Percentiles rank a stretch among this genome's conserved stretches.
Evolutionary conservation across 2,888 invertebrate genomes (phyloP).

Genomic region (Eupithecia dodoneata): DNA sequence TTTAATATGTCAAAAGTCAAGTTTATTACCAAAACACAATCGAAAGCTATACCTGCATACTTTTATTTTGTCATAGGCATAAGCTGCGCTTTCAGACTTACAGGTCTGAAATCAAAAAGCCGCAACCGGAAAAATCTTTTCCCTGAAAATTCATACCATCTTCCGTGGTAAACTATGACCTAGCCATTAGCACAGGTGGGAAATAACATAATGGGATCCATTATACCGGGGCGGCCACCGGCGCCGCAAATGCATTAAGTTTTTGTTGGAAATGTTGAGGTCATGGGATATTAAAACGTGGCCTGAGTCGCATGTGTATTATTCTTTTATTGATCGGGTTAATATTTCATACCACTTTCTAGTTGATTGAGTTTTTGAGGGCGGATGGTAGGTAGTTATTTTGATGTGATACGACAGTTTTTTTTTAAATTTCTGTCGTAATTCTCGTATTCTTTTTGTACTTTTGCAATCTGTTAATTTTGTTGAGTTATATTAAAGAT

Average conservation of each 20-base stretch:
- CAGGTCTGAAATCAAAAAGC: not conserved
- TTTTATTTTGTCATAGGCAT: not conserved
- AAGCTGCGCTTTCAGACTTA: not conserved
- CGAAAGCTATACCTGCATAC: not conserved
- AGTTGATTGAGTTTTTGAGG: not conserved
- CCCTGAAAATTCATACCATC: constrained; percentile 25
- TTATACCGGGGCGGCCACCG: constrained; percentile 64
- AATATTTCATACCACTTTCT: not conserved
- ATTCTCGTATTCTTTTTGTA: no score
- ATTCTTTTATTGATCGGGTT: not conserved
- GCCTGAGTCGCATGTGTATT: constrained; percentile 5
- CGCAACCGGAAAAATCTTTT: constrained; percentile 4
- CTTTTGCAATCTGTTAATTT: no score
- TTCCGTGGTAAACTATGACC: constrained; percentile 69
- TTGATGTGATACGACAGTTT: not conserved
- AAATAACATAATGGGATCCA: constrained; percentile 78
- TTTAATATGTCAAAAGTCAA: no score
- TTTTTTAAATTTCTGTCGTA: no score
- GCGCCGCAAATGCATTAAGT: constrained; percentile 57
- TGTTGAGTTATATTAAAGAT: no score
- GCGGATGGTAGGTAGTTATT: not conserved
- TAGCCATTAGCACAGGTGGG: constrained; percentile 80
- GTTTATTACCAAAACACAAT: not conserved
- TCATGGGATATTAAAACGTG: constrained; percentile 6
- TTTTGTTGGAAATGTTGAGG: constrained; percentile 56